Evolutionary conservation across 2,888 invertebrate genomes (phyloP), one percentile per base, ranked within the genome.

Genomic region (Andrena praecox): DNA sequence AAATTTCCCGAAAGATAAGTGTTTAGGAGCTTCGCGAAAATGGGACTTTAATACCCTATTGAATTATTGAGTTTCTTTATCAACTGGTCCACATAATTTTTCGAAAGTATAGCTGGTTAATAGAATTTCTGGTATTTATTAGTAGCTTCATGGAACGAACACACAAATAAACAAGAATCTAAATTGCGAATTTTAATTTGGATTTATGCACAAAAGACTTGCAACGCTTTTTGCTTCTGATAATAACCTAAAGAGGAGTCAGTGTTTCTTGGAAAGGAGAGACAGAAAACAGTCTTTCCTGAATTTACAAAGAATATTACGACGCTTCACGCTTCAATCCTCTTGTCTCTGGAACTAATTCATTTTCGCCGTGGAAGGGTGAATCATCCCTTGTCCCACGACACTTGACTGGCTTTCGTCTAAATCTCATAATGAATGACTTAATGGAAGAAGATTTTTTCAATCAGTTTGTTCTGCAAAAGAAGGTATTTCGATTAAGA

Each of bases 271-370:
- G 8, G 35, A 50, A 35, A 60, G 7, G 54, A 31, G 79, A 70
- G 31, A 63, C 72, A 42, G 12, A 68, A 73, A 79, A 24, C 72
- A 59, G 79, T 12, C 48, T 64, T 64, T 24, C 52, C 56, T 12
- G 27, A 35, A 71, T 77, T 62, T 48, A 35, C 31, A 24, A 27
- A 56, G 16, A 72, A 64, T 80, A 74, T 82, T 82, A 81, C 52
- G 71, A 63, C 33, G 79, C 69, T 76, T 77, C 60, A 66, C 48
- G 81, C 68, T 64, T 70, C 66, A 27, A 68, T 77, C 72, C 64
- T 71, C 70, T 52, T 52, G 50, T 69, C 71, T 66, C 70, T 71
- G 73, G 54, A 77, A 83, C 82, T 82, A 83, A 82, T 83, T 77
- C 77, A 73, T 74, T 77, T 82, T 82, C 67, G 60, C 27, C 62